Base-by-base conservation (phyloP, 2,888 invertebrate genomes). In the Brachyopa scutellaris region DNA sequence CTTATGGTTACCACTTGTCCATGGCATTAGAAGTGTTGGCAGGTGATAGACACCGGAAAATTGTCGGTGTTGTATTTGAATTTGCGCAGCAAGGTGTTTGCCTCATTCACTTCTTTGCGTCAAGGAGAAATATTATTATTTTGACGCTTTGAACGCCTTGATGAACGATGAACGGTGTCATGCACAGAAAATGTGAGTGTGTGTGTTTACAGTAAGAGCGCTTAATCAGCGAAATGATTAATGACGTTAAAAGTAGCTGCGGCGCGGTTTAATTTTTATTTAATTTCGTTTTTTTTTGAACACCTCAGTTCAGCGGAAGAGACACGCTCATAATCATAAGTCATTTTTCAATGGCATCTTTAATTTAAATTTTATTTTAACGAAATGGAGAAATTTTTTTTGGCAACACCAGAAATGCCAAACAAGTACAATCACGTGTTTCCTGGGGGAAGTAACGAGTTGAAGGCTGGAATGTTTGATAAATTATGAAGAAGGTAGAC, bases 31-130 rank as follows among this genome's bases (percentile, higher is more conserved):
- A 82, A 70, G 70, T 76, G 76, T 76, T 82, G 70, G 66, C 82
- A 82, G 82, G 29, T 82, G 76, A 82, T 77, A 66, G 82, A 82
- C 82, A 82, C 70, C 59, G 33, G 33, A 47, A 70, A 82, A 70
- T 47, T 26, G 26, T 26, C 6, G 62, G 21, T 36, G 33, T 26
- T 19, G 36, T 59, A 23, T 13, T 26, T 1, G 21, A 4, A 2
- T 36, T 55, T 5, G 26, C 26, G 3, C 26, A 26, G 6, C 29
- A 23, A 11, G 26, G 9, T 23, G 23, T 19, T 26, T 33, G 23
- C 38, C n/a, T 59, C 26, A 53, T 59, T 59, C 42, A 42, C 26
- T 36, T 59, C 55, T 45, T 26, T 59, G 17, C 23, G 9, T 23
- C 17, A 13, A 11, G 57, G 38, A 31, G 64, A 72, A 72, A 61